Evolutionary conservation across 1,140 invertebrate species (phyloP), one percentile per base, ranked within the genome.

Genomic region (Drosophila ohnishii): DNA sequence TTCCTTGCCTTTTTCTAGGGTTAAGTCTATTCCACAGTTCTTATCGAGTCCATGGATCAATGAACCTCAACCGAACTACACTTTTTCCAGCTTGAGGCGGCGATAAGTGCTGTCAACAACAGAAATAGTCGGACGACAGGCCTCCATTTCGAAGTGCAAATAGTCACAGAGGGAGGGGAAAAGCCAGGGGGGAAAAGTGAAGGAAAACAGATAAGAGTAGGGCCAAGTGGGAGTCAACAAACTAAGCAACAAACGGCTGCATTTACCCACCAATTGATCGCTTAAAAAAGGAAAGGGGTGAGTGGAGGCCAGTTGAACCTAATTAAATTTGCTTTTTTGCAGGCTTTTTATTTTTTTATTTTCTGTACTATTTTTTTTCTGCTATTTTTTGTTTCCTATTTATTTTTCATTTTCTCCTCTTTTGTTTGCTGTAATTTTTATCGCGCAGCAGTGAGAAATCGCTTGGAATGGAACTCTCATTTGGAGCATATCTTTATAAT

Each of bases 401-500:
- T 55, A 55, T 37, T 55, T 55, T 55, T 39, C 61, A 13, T 58
- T 62, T 66, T 57, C 45, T 14, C 37, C 25, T 6, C 37, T 37
- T 42, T 34, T 16, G 28, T 61, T 65, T 25, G 22, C 16, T 78
- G 70, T 67, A 58, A 35, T 61, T 78, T 72, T 78, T 78, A 76
- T 87, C 74, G 64, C 65, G 39, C 47, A 22, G 50, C 62, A 51
- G 56, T 16, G 48, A 69, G 66, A 69, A 69, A 70, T 77, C 51
- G 75, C 67, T 55, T 28, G 66, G 51, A 71, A 72, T 69, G 72
- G 65, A 61, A 85, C 78, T 65, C 74, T 65, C 74, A 67, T 83
- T 83, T 79, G 63, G 61, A 72, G 82, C 78, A 88, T 87, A 87
- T 87, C 80, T 88, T 88, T 84, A 88, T 87, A 87, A 84, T 87